Evolutionary conservation across 2,113 vertebrate genomes (phyloP).

Genomic region (Haemorhous mexicanus): DNA sequence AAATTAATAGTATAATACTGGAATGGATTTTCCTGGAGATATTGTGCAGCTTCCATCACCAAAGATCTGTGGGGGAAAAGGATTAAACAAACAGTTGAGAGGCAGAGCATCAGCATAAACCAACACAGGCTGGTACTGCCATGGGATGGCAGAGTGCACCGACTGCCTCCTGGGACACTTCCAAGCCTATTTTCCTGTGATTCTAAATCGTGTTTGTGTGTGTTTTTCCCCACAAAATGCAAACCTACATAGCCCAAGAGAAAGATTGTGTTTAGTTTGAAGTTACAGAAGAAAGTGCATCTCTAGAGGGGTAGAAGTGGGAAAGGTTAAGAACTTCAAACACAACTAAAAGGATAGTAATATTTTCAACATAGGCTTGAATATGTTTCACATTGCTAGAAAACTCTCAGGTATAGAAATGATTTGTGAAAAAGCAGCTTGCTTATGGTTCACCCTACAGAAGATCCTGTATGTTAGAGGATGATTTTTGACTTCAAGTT

Average conservation of each 20-base stretch:
- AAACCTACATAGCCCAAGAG: constrained; percentile 16
- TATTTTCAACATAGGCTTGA: background rate
- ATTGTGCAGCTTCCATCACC: background rate
- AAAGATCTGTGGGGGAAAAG: background rate
- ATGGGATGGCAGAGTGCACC: background rate
- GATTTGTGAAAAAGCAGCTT: background rate
- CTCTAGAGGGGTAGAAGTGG: background rate
- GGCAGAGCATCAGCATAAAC: background rate
- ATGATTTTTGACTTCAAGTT: background rate
- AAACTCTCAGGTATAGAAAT: background rate
- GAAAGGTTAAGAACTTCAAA: constrained; percentile 33
- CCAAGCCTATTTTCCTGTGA: background rate
- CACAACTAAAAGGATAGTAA: background rate
- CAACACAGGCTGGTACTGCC: background rate
- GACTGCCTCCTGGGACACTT: background rate
- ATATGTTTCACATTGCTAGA: background rate
- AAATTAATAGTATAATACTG: background rate
- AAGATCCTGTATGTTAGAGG: background rate
- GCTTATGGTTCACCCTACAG: background rate
- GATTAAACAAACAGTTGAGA: background rate
- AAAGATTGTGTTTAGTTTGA: background rate
- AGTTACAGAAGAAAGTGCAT: background rate
- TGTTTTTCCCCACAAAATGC: background rate
- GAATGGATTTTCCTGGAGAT: background rate
- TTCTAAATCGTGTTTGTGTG: background rate